These are phyloP conservation scores for Lacerta viridis DNA, from an alignment of 2,797 vertebrate species.

Conservation along the genomic window DNA sequence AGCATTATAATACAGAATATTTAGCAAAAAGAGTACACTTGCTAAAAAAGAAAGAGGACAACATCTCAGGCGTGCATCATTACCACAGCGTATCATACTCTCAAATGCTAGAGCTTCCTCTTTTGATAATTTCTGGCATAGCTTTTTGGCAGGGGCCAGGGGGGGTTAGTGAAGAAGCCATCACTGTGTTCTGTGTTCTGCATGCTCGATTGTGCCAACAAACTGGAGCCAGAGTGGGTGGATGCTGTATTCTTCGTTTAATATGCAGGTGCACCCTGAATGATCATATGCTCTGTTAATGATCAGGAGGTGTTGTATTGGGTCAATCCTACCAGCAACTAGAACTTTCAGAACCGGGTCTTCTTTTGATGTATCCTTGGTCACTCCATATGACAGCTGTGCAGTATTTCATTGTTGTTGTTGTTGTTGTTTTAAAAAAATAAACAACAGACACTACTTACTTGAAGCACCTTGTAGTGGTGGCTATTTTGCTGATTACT, in stretches of 20 bases:
- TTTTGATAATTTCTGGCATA: slow-evolving; percentile 69
- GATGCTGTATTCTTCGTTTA: slow-evolving; percentile 54
- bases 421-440: neutral
- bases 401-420: neutral
- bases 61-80: slow-evolving; percentile 58
- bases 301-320: neutral
- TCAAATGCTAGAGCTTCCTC: slow-evolving; percentile 59
- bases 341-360: neutral
- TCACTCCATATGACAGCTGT: neutral
- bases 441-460: neutral
- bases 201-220: slow-evolving; percentile 57
- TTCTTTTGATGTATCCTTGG: neutral
- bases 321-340: neutral
- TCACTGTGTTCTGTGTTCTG: slow-evolving; percentile 27
- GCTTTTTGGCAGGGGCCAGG: slow-evolving; percentile 59
- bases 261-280: slow-evolving; percentile 22
- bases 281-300: slow-evolving; percentile 12
- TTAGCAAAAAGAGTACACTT: slow-evolving; percentile 63
- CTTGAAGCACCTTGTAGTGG: neutral
- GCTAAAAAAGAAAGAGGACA: slow-evolving; percentile 26
- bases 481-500: neutral
- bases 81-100: slow-evolving; percentile 60
- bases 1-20: slow-evolving; percentile 51
- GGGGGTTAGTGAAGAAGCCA: slow-evolving; percentile 59
- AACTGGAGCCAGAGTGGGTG: slow-evolving; percentile 45